Conservation (phyloP, 2,113 vertebrate species). For the Puma concolor region DNA sequence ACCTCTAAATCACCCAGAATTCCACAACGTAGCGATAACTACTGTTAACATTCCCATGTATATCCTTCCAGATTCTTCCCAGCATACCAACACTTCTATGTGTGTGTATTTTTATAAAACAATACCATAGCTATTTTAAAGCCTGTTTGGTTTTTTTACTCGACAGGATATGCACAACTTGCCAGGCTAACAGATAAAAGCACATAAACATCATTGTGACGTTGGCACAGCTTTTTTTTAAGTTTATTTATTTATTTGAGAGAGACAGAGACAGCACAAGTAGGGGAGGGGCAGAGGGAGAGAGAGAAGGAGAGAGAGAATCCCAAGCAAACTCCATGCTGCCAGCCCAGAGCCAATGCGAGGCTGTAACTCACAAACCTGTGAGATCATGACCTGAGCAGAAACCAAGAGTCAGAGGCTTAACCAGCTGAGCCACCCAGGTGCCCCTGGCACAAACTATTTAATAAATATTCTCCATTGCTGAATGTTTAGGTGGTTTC, state of each 20-base stretch:
- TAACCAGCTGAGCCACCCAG: no score
- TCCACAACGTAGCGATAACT: neutral
- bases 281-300: no score
- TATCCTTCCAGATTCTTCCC: neutral
- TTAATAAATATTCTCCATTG: neutral
- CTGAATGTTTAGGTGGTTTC: neutral
- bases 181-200: neutral
- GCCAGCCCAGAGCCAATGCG: no score
- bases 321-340: no score
- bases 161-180: neutral
- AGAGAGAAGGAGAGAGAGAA: no score
- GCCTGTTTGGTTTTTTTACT: neutral
- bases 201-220: neutral
- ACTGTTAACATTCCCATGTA: neutral
- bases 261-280: no score
- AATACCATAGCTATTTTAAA: neutral
- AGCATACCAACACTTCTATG: neutral
- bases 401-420: no score
- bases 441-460: neutral
- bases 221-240: neutral
- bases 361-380: no score
- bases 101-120: neutral
- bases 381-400: no score
- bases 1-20: slow-evolving; percentile 31
- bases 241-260: no score